Percentiles rank a stretch among this genome's conserved stretches.
Conservation (phyloP, 2,113 vertebrate genomes). For the Stegostoma tigrinum region DNA sequence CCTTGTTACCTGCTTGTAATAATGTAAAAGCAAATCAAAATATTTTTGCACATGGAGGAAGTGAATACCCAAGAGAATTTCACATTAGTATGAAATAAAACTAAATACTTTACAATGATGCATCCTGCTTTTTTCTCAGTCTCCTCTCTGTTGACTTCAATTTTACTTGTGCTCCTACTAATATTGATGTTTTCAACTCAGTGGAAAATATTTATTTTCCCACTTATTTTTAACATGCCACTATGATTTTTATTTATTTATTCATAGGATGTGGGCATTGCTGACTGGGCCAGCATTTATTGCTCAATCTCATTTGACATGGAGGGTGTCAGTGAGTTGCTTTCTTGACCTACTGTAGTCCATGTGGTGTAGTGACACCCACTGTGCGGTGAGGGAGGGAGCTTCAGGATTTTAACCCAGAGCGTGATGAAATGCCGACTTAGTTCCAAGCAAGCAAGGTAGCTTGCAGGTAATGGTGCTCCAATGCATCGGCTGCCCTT, state of each 20-base stretch:
- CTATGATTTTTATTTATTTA: not conserved
- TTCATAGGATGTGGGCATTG: too few species aligned
- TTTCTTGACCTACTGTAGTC: too few species aligned
- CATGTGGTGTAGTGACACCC: too few species aligned
- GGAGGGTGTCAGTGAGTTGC: too few species aligned
- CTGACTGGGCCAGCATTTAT: too few species aligned
- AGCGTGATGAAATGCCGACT: too few species aligned
- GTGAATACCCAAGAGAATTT: not conserved
- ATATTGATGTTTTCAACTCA: not conserved
- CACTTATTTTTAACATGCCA: not conserved
- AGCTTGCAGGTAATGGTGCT: too few species aligned
- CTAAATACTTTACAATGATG: not conserved
- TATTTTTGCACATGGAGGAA: not conserved
- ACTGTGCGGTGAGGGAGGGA: too few species aligned
- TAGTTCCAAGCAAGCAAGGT: too few species aligned
- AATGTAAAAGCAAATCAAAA: not conserved
- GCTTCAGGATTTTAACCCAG: too few species aligned
- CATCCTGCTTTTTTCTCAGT: not conserved
- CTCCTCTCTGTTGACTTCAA: not conserved
- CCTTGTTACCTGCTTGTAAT: not conserved
- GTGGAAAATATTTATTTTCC: not conserved
- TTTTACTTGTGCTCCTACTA: not conserved
- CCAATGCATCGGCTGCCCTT: too few species aligned
- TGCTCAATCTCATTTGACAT: too few species aligned
- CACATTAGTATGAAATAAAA: not conserved